Evolutionary conservation across 2,888 invertebrate genomes (phyloP).

Genomic region (Adineta ricciae): DNA sequence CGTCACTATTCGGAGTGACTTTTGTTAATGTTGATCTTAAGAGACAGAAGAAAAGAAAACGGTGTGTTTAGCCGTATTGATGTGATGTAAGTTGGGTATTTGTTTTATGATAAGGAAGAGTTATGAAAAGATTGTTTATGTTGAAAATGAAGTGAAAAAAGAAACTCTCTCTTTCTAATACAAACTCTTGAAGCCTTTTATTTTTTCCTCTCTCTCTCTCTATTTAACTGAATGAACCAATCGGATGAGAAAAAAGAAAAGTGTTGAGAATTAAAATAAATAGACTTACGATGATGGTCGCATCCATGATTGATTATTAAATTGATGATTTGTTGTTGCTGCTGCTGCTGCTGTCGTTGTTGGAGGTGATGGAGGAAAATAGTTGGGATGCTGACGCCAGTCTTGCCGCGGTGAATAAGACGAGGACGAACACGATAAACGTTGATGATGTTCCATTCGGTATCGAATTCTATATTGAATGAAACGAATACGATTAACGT

Average conservation of each 20-base stretch:
- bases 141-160: background rate
- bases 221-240: background rate
- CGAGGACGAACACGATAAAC: background rate
- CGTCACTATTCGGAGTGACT: slow-evolving; percentile 15
- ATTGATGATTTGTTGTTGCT: background rate
- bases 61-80: background rate
- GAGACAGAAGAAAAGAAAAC: background rate
- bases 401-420: background rate
- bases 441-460: background rate
- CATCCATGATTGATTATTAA: background rate
- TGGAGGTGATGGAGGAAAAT: background rate
- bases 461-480: background rate
- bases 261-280: background rate
- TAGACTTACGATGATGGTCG: background rate
- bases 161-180: too few species aligned
- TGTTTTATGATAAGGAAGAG: slow-evolving; percentile 9
- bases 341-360: background rate
- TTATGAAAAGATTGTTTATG: slow-evolving; percentile 12
- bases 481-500: background rate
- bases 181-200: too few species aligned
- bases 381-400: background rate
- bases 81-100: background rate
- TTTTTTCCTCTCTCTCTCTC: background rate
- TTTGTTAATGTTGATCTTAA: slow-evolving; percentile 9
- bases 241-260: background rate